Percentiles rank a stretch among this genome's conserved stretches.
phyloP scores from a whole-genome alignment of 2,888 invertebrate genomes.

The Melangyna quadrimaculata region DNA sequence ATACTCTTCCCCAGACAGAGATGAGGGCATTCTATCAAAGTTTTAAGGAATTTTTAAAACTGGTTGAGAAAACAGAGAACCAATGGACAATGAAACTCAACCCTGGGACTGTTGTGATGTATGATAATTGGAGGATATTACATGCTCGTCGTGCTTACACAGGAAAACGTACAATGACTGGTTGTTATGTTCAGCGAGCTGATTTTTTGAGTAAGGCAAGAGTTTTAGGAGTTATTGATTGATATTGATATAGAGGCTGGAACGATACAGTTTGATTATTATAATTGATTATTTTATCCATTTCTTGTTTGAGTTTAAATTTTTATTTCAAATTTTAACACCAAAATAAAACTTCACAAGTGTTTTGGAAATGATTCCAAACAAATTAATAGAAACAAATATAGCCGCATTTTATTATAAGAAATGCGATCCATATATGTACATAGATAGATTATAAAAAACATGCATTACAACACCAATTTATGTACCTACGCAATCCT shows the following conservation, averaged over 20 bases:
- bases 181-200: conserved; percentile 88
- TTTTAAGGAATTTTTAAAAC: conserved; percentile 82
- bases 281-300: neutral
- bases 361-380: too few relatives aligned
- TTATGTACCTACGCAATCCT: too few relatives aligned
- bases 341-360: too few relatives aligned
- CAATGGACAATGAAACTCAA: conserved; percentile 84
- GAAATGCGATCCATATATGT: too few relatives aligned
- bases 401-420: too few relatives aligned
- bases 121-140: conserved; percentile 90
- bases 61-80: conserved; percentile 82
- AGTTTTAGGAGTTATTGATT: conserved; percentile 81
- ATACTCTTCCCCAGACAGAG: conserved; percentile 82
- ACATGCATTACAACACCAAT: too few relatives aligned
- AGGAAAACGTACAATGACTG: conserved; percentile 86
- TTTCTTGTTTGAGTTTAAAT: too few relatives aligned
- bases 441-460: too few relatives aligned
- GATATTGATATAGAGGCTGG: neutral
- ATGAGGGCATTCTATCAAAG: conserved; percentile 85
- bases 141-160: conserved; percentile 88
- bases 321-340: too few relatives aligned
- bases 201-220: conserved; percentile 86
- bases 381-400: too few relatives aligned
- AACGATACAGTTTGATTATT: neutral
- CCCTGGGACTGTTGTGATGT: conserved; percentile 87